Conservation (phyloP, 2,113 vertebrate genomes). For the Scopus umbretta region DNA sequence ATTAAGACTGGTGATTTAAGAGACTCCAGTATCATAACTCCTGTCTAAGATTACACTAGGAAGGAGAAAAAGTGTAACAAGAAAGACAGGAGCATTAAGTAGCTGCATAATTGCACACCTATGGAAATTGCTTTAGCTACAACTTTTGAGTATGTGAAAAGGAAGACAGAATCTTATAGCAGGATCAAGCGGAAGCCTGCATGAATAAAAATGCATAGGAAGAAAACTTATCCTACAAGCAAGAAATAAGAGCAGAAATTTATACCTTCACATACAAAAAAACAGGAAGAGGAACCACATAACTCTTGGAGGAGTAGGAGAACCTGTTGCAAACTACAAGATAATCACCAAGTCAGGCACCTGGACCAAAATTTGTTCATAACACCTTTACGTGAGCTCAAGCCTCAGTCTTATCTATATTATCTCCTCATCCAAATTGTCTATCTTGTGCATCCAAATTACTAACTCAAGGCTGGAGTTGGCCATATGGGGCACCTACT, state of each 20-base stretch:
- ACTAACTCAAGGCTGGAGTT: background rate
- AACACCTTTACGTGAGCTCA: background rate
- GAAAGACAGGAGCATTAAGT: background rate
- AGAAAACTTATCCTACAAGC: background rate
- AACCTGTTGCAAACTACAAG: background rate
- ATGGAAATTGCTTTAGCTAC: background rate
- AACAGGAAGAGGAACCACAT: background rate
- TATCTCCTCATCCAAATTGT: background rate
- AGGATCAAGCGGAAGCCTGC: background rate
- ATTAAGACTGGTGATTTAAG: background rate
- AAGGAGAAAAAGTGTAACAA: background rate
- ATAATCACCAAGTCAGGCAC: background rate
- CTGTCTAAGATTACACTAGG: background rate
- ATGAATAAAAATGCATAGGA: background rate
- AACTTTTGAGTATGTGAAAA: background rate
- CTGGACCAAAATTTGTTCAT: background rate
- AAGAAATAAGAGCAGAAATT: background rate
- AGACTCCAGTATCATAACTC: background rate
- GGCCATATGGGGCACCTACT: background rate
- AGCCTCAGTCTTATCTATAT: background rate
- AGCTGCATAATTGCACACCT: conserved; percentile 8
- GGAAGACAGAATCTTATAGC: background rate
- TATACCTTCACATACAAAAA: background rate
- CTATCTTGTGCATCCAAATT: background rate
- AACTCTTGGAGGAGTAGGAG: background rate